Evolutionary conservation across 2,113 vertebrate species (phyloP).

Genomic region (Heptranchias perlo): DNA sequence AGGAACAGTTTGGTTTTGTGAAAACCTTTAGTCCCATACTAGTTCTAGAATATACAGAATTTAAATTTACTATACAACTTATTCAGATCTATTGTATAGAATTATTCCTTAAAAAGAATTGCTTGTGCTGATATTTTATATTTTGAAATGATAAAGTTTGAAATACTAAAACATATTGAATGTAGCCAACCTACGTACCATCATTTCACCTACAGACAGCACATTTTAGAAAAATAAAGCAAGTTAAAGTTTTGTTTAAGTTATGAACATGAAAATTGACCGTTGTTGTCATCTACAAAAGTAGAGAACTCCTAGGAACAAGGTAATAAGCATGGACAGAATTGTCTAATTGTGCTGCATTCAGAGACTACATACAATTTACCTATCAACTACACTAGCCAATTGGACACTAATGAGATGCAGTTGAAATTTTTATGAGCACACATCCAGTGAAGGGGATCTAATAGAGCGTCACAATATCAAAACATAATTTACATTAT

Average conservation of each 20-base stretch:
- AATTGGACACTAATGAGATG: neutral
- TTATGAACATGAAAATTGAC: neutral
- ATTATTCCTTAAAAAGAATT: constrained; percentile 8
- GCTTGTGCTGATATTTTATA: neutral
- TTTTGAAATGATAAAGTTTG: neutral
- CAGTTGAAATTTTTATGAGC: neutral
- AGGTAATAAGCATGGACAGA: neutral
- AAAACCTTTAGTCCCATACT: too few relatives aligned
- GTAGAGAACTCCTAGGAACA: neutral
- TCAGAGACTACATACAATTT: neutral
- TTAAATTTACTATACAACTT: neutral
- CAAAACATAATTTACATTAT: neutral
- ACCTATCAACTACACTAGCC: neutral
- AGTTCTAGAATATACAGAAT: neutral
- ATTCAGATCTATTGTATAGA: neutral
- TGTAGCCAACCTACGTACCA: neutral
- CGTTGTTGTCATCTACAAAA: neutral
- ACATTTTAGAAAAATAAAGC: neutral
- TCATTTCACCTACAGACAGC: neutral
- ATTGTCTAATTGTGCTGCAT: neutral
- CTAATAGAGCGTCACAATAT: neutral
- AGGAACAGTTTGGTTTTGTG: neutral
- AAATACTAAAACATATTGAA: neutral
- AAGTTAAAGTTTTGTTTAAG: neutral
- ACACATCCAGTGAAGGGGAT: neutral